Evolutionary conservation across 2,888 invertebrate species (phyloP), one percentile per base, ranked within the genome.

Genomic region (Hylaea fasciaria): DNA sequence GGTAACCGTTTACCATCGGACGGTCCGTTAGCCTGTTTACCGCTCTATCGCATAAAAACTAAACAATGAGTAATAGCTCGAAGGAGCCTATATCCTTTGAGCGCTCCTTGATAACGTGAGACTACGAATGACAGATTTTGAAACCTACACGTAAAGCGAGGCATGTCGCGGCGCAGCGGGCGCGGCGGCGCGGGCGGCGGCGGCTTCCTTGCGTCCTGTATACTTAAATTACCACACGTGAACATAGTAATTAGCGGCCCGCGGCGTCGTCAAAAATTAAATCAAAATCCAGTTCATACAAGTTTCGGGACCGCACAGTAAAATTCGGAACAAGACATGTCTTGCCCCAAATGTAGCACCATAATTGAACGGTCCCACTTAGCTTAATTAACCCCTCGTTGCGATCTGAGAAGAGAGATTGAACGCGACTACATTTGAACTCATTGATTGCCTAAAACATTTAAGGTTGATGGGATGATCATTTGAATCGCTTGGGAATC

Each of bases 271-370:
- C 68, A 76, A 72, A 77, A 71, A 73, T 73, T 66, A 54, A 69
- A 73, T 74, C 65, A 64, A 68, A 66, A 72, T 74, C 82, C 76
- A 69, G 81, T 80, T 77, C n/a, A 49, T 59, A 71, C 80, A 73
- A 74, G 82, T 78, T 78, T 60, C 22, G 54, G 63, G 52, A 64
- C 54, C 59, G 67, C 58, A 63, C 60, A 56, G 41, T 46, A 35
- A 69, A 74, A 78, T 74, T 75, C 68, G 66, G 62, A 70, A 69
- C 73, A 63, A 72, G 74, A 64, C 61, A 72, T 62, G 62, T 67
- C 57, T 55, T 70, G 73, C 57, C 65, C 76, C 71, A 70, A 77
- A 78, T 78, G 65, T 74, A 68, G 60, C 55, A 65, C 63, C 57
- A 71, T 75, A 75, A 80, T 77, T 76, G 70, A 70, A 69, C 59